Conservation (phyloP, 2,888 invertebrate species). For the Tetragnatha montana region DNA sequence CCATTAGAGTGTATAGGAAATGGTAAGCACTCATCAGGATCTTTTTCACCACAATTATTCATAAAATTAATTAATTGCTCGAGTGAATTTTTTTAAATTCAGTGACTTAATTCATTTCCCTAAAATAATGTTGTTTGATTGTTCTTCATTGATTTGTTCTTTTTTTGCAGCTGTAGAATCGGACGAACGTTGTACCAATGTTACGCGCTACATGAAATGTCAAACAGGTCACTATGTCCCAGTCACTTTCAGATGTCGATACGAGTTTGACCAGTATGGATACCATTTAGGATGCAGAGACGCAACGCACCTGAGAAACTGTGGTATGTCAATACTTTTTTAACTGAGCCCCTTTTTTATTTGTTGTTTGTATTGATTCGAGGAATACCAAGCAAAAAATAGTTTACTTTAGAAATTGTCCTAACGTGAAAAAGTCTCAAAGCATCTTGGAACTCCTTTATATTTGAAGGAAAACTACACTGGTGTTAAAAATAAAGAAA, state of each 20-base stretch:
- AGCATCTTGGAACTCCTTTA: too few relatives aligned
- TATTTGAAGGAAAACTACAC: too few relatives aligned
- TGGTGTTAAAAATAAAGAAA: too few relatives aligned
- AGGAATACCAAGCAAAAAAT: too few relatives aligned
- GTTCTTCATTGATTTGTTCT: background rate
- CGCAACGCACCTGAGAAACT: slow-evolving; percentile 73
- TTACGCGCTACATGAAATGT: slow-evolving; percentile 71
- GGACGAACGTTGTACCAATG: slow-evolving; percentile 61
- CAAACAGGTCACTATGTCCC: slow-evolving; percentile 73
- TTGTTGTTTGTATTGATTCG: too few relatives aligned
- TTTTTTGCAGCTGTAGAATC: slow-evolving; percentile 46
- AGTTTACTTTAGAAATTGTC: too few relatives aligned
- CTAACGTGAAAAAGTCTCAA: too few relatives aligned
- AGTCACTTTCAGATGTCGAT: slow-evolving; percentile 72
- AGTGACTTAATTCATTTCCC: too few relatives aligned
- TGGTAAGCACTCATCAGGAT: slow-evolving; percentile 47
- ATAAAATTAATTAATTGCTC: background rate
- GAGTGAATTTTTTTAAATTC: too few relatives aligned
- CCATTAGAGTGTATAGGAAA: slow-evolving; percentile 73
- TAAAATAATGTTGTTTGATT: too few relatives aligned
- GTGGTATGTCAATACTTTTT: slow-evolving; percentile 70
- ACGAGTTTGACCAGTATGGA: slow-evolving; percentile 73
- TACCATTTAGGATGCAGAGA: slow-evolving; percentile 74
- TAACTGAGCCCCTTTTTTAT: too few relatives aligned
- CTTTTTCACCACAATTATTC: background rate